phyloP scores from a whole-genome alignment of 2,797 vertebrate genomes.

The Ptychadena robeensis region DNA sequence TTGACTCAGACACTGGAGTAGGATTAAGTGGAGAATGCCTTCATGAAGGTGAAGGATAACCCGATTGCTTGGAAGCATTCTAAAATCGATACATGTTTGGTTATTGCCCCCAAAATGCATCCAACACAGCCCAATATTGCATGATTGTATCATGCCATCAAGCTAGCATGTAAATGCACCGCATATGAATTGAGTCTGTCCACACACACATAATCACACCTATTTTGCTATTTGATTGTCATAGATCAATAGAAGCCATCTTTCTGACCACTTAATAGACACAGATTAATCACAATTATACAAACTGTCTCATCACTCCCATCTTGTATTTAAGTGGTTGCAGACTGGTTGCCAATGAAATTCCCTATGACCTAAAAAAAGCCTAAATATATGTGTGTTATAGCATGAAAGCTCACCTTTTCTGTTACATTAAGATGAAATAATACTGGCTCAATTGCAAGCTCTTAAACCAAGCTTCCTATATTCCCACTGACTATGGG shows the following conservation, averaged over 20 bases:
- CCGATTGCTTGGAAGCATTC: background rate
- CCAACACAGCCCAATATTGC: background rate
- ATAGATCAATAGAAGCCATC: too few species aligned
- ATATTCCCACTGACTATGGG: background rate
- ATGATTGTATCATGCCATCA: too few species aligned
- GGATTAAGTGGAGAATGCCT: background rate
- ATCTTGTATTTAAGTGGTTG: background rate
- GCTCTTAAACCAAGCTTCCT: slow-evolving; percentile 5
- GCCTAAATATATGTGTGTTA: too few species aligned
- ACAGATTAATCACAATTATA: too few species aligned
- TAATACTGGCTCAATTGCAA: slow-evolving; percentile 16
- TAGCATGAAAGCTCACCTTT: too few species aligned
- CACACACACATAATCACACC: background rate
- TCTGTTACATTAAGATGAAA: too few species aligned
- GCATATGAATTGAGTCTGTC: background rate
- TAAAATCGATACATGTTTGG: too few species aligned
- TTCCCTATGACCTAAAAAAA: too few species aligned
- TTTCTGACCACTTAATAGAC: background rate
- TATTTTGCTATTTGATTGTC: too few species aligned
- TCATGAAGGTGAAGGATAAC: background rate
- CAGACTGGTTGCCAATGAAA: too few species aligned
- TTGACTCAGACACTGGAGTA: background rate
- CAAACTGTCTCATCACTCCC: background rate
- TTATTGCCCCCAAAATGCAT: background rate
- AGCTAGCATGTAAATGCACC: background rate